phyloP scores from a whole-genome alignment of 2,113 vertebrate species.

The Piaya cayana region DNA sequence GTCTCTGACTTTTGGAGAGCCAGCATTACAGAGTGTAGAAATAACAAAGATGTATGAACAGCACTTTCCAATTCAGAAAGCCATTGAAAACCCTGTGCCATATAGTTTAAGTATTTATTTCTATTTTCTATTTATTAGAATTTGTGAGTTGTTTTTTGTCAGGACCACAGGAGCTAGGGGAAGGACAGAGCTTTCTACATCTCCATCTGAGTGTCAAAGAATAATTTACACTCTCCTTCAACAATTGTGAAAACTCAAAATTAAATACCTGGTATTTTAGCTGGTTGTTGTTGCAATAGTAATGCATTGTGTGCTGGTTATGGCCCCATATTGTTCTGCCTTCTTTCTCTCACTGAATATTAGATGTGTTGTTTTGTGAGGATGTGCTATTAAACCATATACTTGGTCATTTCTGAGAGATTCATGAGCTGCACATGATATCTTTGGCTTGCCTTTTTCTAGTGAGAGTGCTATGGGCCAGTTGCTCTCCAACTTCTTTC shows the following conservation, averaged over 20 bases:
- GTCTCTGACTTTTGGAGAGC: constrained; percentile 45
- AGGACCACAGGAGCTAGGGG: background rate
- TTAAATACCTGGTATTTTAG: constrained; percentile 56
- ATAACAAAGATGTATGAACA: constrained; percentile 64
- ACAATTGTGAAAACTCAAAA: constrained; percentile 3
- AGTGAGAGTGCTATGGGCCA: background rate
- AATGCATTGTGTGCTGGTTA: constrained; percentile 14
- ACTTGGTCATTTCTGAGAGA: constrained; percentile 16
- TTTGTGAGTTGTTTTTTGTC: constrained; percentile 45
- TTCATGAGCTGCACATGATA: constrained; percentile 31
- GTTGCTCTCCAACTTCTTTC: background rate
- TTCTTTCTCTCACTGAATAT: constrained; percentile 24
- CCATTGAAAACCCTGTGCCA: constrained; percentile 41
- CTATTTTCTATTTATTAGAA: constrained; percentile 65
- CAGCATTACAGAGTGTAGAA: constrained; percentile 30
- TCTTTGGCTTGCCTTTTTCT: background rate
- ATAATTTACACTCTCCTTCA: constrained; percentile 33
- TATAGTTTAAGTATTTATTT: constrained; percentile 71
- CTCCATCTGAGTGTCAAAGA: background rate
- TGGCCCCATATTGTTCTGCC: background rate
- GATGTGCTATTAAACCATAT: constrained; percentile 63
- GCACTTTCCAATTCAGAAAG: constrained; percentile 65
- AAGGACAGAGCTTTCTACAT: background rate
- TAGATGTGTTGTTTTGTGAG: constrained; percentile 32
- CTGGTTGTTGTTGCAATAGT: constrained; percentile 39